A percentile compares a stretch with the other conserved stretches of the same genome.
phyloP scores from a whole-genome alignment of 2,888 invertebrate species.

The Dolomedes plantarius region DNA sequence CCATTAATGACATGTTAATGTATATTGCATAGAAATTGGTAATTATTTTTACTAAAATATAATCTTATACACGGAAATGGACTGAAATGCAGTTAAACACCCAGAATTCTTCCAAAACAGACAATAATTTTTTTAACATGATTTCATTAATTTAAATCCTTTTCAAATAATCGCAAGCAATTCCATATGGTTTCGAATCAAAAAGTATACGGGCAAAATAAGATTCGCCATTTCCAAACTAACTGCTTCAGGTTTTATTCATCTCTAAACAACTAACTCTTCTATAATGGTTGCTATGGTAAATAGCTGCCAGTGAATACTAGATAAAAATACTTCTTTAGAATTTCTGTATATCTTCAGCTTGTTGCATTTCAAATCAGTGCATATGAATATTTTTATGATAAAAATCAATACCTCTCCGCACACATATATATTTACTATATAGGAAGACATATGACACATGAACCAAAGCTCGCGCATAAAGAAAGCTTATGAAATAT shows the following conservation, averaged over 20 bases:
- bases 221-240: not conserved
- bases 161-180: too few species aligned
- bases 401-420: constrained; percentile 3
- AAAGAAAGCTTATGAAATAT: constrained; percentile 6
- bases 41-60: too few species aligned
- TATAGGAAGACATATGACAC: constrained; percentile 58
- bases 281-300: constrained; percentile 46
- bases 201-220: not conserved
- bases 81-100: too few species aligned
- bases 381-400: constrained; percentile 8
- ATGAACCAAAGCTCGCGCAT: constrained; percentile 57
- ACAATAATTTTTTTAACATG: too few species aligned
- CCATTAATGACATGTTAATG: too few species aligned
- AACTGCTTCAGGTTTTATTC: not conserved
- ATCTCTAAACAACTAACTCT: constrained; percentile 33
- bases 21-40: too few species aligned
- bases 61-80: too few species aligned
- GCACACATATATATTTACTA: constrained; percentile 16
- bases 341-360: not conserved
- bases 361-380: constrained; percentile 26
- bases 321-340: constrained; percentile 50
- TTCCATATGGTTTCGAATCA: too few species aligned
- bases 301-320: constrained; percentile 66
- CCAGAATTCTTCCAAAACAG: too few species aligned
- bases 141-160: too few species aligned